These are phyloP conservation scores for Leptopilina myrica DNA, from an alignment of 2,888 invertebrate species.

Conservation along the genomic window DNA sequence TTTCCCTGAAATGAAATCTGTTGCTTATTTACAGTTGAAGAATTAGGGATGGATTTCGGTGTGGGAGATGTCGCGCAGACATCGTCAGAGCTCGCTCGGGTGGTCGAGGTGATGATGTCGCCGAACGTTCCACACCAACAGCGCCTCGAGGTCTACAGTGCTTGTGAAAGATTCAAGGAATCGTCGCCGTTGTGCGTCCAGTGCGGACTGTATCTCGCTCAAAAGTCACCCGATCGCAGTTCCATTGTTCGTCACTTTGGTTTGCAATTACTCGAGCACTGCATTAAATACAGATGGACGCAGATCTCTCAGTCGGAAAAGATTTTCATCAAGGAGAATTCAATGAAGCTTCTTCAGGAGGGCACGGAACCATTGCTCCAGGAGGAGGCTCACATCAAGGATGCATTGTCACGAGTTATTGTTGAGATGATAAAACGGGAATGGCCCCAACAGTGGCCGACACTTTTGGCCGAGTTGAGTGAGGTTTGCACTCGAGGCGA, in stretches of 20 bases:
- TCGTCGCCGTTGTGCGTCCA: conserved; percentile 92
- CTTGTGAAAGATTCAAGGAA: conserved; percentile 90
- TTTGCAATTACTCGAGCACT: conserved; percentile 94
- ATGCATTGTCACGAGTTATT: conserved; percentile 91
- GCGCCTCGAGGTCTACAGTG: conserved; percentile 89
- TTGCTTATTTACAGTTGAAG: conserved; percentile 40
- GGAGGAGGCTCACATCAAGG: conserved; percentile 86
- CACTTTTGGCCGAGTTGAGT: conserved; percentile 88
- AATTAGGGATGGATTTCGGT: conserved; percentile 76
- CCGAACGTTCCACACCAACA: conserved; percentile 86
- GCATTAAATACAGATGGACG: conserved; percentile 95
- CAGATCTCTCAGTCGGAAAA: conserved; percentile 92
- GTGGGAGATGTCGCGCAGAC: conserved; percentile 82
- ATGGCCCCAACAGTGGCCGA: conserved; percentile 98
- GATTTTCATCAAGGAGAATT: conserved; percentile 92
- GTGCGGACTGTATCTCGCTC: conserved; percentile 89
- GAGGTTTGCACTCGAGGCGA: conserved; percentile 90
- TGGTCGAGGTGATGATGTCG: conserved; percentile 90
- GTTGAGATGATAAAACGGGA: conserved; percentile 98
- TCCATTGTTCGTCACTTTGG: conserved; percentile 93
- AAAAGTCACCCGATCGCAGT: conserved; percentile 83
- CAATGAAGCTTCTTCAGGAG: conserved; percentile 88
- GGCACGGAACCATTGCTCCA: conserved; percentile 87
- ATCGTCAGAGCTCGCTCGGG: conserved; percentile 87
- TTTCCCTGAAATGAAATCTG: not conserved